These are phyloP conservation scores for Coelopa pilipes DNA, from an alignment of 2,888 invertebrate genomes.

Conservation along the genomic window DNA sequence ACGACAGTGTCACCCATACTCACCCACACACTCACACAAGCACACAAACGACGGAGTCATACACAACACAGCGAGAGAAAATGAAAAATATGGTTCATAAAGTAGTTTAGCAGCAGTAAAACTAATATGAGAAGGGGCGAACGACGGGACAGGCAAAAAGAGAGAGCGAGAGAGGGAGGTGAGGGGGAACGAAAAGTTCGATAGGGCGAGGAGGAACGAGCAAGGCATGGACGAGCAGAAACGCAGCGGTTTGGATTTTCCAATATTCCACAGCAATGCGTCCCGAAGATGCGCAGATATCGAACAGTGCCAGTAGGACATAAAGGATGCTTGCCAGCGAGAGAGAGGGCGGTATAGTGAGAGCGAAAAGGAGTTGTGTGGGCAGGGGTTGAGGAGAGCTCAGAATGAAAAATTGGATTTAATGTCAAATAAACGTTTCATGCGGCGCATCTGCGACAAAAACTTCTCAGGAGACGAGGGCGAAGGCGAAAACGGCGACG, in stretches of 20 bases:
- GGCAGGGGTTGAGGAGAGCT: background rate
- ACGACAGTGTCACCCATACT: background rate
- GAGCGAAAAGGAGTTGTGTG: too few relatives aligned
- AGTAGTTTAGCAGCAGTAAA: background rate
- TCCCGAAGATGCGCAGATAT: background rate
- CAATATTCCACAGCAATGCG: conserved; percentile 5
- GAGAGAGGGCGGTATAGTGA: background rate
- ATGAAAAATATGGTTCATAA: background rate
- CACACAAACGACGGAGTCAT: background rate
- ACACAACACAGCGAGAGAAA: background rate
- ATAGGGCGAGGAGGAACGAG: background rate
- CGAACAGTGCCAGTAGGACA: conserved; percentile 1
- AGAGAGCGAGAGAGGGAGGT: background rate
- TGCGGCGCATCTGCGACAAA: conserved; percentile 33
- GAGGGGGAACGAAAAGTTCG: background rate
- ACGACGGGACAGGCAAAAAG: too few relatives aligned
- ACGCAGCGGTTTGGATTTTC: conserved; percentile 11
- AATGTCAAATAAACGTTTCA: conserved; percentile 57
- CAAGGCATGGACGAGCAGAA: background rate
- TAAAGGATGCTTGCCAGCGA: background rate
- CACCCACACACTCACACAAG: background rate
- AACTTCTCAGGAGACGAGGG: too few relatives aligned
- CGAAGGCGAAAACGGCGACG: too few relatives aligned
- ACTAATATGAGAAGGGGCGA: background rate
- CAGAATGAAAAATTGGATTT: conserved; percentile 58